Conservation (phyloP, 2,888 invertebrate species). For the Oligia latruncula region DNA sequence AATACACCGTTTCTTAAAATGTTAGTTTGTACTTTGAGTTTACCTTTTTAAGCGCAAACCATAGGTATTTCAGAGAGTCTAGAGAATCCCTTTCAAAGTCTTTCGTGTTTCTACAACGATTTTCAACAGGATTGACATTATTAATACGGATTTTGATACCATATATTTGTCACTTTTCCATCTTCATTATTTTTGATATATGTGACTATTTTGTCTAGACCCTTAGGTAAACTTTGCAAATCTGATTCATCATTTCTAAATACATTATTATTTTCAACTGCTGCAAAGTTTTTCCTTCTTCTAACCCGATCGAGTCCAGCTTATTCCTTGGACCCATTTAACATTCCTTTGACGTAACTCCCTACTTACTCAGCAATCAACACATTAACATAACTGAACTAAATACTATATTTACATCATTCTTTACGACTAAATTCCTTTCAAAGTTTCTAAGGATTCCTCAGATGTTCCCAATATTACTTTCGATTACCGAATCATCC, state of each 20-base stretch:
- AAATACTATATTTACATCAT: slow-evolving; percentile 79
- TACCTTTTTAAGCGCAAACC: not conserved
- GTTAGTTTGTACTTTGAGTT: not conserved
- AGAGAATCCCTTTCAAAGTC: not conserved
- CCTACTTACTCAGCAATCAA: slow-evolving; percentile 65
- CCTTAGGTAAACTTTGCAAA: not conserved
- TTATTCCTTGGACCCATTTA: not conserved
- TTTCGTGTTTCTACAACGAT: not conserved
- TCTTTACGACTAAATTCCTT: slow-evolving; percentile 71
- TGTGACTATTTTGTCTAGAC: not conserved
- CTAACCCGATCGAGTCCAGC: not conserved
- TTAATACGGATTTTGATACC: not conserved
- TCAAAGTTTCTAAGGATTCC: slow-evolving; percentile 74
- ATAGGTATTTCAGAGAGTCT: not conserved
- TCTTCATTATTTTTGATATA: not conserved
- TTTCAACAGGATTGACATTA: not conserved
- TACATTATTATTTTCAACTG: not conserved
- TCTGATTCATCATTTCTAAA: not conserved
- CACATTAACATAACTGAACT: slow-evolving; percentile 74
- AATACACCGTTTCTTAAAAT: not conserved
- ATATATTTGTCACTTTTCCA: not conserved
- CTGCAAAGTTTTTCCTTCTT: not conserved
- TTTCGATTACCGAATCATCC: slow-evolving; percentile 86
- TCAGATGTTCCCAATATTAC: slow-evolving; percentile 81
- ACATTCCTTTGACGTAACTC: slow-evolving; percentile 27